phyloP scores from a whole-genome alignment of 2,888 invertebrate genomes.

The Cosmia pyralina region DNA sequence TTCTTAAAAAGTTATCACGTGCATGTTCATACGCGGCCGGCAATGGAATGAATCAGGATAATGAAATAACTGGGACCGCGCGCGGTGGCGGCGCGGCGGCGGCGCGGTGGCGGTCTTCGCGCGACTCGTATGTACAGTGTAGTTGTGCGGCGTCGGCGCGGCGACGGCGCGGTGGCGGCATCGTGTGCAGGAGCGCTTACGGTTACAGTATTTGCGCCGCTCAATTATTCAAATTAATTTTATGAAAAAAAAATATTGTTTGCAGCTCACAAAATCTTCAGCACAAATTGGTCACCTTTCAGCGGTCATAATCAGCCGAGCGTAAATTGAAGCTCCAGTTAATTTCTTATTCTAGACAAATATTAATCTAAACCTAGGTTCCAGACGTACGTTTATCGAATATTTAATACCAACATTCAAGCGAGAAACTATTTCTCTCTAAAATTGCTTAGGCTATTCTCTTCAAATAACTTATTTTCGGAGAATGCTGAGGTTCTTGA shows the following conservation, averaged over 20 bases:
- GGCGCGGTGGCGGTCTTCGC: no score
- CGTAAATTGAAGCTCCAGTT: conserved; percentile 19
- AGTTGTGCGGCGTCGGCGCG: no score
- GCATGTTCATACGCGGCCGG: no score
- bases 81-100: no score
- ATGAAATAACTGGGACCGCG: no score
- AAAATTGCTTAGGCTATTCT: conserved; percentile 26
- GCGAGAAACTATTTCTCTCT: conserved; percentile 18
- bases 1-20: no score
- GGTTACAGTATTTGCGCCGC: no score
- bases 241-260: not conserved
- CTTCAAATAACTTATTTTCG: conserved; percentile 42
- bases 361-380: conserved; percentile 39
- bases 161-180: no score
- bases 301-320: conserved; percentile 20
- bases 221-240: not conserved
- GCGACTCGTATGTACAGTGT: no score
- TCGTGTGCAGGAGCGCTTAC: no score
- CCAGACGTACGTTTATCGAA: conserved; percentile 45
- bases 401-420: conserved; percentile 37
- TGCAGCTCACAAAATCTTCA: not conserved
- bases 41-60: no score
- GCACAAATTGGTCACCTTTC: conserved; percentile 13
- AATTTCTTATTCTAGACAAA: conserved; percentile 46
- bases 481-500: conserved; percentile 24